Conservation (phyloP, 92 coral and sea anemone species). For the Muricea muricata region DNA sequence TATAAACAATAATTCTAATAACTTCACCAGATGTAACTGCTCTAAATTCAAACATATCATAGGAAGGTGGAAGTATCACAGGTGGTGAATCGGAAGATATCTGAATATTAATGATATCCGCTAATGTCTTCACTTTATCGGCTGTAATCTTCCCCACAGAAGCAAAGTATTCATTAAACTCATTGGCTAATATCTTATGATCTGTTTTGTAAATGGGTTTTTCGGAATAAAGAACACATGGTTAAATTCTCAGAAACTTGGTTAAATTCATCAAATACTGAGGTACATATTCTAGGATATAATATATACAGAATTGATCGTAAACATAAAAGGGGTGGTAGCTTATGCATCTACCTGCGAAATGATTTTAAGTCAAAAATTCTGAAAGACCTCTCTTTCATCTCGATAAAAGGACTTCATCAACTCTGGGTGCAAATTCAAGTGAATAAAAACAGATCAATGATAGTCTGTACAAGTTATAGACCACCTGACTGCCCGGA, state of each 20-base stretch:
- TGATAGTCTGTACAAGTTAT: neutral
- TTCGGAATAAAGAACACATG: too few species aligned
- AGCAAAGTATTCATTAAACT: too few species aligned
- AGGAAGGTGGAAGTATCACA: too few species aligned
- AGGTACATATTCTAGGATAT: constrained; percentile 23
- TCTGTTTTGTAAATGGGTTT: too few species aligned
- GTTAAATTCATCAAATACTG: constrained; percentile 37
- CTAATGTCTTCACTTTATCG: too few species aligned
- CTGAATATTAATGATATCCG: too few species aligned
- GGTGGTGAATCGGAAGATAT: too few species aligned
- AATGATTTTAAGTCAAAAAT: constrained; percentile 20
- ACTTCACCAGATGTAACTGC: too few species aligned
- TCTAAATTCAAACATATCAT: too few species aligned
- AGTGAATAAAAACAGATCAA: neutral
- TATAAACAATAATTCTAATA: too few species aligned
- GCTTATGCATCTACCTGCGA: constrained; percentile 18
- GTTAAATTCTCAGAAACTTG: constrained; percentile 42
- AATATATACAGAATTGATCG: constrained; percentile 39
- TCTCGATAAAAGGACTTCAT: neutral
- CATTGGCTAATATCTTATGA: too few species aligned
- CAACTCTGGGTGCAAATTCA: constrained; percentile 30
- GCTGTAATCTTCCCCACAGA: too few species aligned
- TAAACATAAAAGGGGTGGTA: constrained; percentile 34
- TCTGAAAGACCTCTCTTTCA: constrained; percentile 17
- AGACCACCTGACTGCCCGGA: constrained; percentile 24